A percentile compares a stretch with the other conserved stretches of the same genome.
These are phyloP conservation scores for Acanthosepion lycidas DNA, from an alignment of 2,888 invertebrate species.

Conservation along the genomic window DNA sequence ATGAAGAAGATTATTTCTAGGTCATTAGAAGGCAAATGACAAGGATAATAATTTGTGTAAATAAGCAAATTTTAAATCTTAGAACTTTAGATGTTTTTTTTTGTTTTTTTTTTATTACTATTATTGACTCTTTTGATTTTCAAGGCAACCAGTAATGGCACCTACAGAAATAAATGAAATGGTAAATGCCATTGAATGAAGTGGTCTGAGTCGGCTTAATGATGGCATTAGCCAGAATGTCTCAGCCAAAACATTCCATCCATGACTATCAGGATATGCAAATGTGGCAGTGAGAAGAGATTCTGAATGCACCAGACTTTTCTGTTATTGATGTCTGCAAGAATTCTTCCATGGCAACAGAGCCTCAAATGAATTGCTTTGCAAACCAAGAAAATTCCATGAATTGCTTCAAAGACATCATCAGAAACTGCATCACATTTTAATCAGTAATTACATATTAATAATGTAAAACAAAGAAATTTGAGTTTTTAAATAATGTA, in stretches of 20 bases:
- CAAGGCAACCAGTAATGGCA: background rate
- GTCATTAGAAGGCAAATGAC: no score
- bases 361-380: background rate
- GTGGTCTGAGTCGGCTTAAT: conserved; percentile 33
- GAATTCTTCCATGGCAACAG: background rate
- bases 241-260: background rate
- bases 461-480: no score
- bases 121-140: background rate
- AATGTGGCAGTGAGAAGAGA: background rate
- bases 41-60: no score
- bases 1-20: no score
- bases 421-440: no score
- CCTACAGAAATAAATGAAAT: background rate
- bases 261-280: conserved; percentile 33
- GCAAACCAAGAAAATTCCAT: background rate
- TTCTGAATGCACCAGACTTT: background rate
- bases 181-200: background rate
- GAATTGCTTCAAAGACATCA: no score
- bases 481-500: no score
- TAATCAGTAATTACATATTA: no score
- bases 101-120: background rate
- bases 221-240: conserved; percentile 7
- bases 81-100: no score
- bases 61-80: no score
- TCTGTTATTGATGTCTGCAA: background rate